Base-by-base conservation (phyloP, 2,888 invertebrate genomes). In the Dasysyrphus albostriatus region DNA sequence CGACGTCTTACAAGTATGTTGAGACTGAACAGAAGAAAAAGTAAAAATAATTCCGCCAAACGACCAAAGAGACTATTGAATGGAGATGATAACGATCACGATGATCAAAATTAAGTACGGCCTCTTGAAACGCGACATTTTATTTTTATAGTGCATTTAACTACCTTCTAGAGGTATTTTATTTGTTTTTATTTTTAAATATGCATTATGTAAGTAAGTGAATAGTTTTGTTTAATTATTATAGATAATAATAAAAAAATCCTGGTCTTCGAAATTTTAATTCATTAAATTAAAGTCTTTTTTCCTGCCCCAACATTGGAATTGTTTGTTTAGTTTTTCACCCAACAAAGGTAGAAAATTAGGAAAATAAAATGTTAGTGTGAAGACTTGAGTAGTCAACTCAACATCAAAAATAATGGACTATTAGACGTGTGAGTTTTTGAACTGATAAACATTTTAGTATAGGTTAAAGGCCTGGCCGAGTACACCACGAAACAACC, bases 1-100 rank as follows among this genome's bases (percentile, higher is more conserved):
- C 74, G 74, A 9, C 58, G 87, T 47, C 75, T 87, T 54, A 83
- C 51, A 9, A 75, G 54, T 47, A 83, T 59, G 65, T 44, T 87
- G 74, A 87, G 87, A 87, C 78, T 78, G 83, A 58, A 51, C 9
- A 54, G 49, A 10, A 16, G 29, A 7, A 74, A 73, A 59, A 49
- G 37, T 29, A 74, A 14, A 65, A 67, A 34, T 37, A 78, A 58
- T 12, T 39, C 78, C 0, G 39, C 44, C 3, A 75, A 70, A 37
- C 42, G 82, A 5, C 39, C 70, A 39, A 83, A 78, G 9, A 44
- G 78, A 61, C 12, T 5, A 29, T 42, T 39, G 1, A 65, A 65
- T 47, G 39, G 39, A 14, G 19, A 34, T 7, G 72, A 72, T 7
- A 74, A 78, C 1, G 61, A 82, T 39, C 10, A 37, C 32, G 63